Evolutionary conservation across 2,113 vertebrate species (phyloP).

Genomic region (Vanacampus margaritifer): DNA sequence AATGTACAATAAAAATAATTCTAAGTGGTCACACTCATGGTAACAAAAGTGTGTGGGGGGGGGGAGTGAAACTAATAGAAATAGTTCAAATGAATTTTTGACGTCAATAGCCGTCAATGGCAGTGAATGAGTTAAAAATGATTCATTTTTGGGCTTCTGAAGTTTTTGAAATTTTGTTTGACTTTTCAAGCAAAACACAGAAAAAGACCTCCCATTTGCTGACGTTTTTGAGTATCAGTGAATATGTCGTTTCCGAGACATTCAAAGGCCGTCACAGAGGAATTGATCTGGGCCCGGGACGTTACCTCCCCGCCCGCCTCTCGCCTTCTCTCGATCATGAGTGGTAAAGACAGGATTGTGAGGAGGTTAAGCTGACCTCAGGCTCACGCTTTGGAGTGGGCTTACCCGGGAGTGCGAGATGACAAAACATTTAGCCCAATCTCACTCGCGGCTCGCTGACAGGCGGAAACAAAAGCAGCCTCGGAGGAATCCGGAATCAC

Average conservation of each 20-base stretch:
- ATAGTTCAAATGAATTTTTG: too few species aligned
- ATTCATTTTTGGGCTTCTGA: too few species aligned
- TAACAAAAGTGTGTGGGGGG: too few species aligned
- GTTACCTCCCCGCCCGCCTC: constrained; percentile 18
- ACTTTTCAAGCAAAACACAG: background rate
- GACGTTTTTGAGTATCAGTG: background rate
- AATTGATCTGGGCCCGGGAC: constrained; percentile 42
- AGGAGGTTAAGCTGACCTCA: constrained; percentile 66
- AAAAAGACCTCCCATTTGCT: background rate
- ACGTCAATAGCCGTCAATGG: too few species aligned
- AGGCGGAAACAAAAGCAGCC: constrained; percentile 70
- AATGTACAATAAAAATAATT: too few species aligned
- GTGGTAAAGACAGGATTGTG: constrained; percentile 33
- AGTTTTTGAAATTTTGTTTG: too few species aligned
- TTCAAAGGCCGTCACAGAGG: constrained; percentile 46
- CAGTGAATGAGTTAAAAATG: too few species aligned
- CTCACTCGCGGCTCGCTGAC: constrained; percentile 69
- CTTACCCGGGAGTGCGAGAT: constrained; percentile 65
- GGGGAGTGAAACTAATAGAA: too few species aligned
- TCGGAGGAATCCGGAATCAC: constrained; percentile 69
- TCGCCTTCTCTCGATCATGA: constrained; percentile 2
- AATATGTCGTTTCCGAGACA: constrained; percentile 30
- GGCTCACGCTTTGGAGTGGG: constrained; percentile 57
- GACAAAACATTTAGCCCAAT: constrained; percentile 72
- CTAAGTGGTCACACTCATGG: too few species aligned